Base-by-base conservation (phyloP, 2,888 invertebrate species). In the Pristionchus fissidentatus region DNA sequence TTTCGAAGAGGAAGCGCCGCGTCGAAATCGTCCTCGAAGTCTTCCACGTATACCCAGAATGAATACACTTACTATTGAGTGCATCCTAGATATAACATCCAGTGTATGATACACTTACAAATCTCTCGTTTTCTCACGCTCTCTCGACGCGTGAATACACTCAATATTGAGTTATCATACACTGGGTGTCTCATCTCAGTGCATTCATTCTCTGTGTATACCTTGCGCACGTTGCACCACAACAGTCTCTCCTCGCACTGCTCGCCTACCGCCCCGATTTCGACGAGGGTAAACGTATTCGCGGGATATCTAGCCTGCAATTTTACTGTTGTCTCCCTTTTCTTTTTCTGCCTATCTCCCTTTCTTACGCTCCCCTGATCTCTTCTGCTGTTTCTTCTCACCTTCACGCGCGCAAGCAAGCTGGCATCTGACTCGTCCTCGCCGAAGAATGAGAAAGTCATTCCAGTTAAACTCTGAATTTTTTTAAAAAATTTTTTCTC, bases 241-340 rank as follows among this genome's bases (percentile, higher is more conserved):
- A 84, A 66, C 60, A 77, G 60, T 49, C 83, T 83, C 75, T 60
- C 84, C 82, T 77, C 70, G 66, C 82, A 84, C 82, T 83, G 10
- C 78, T 84, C 83, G 26, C 84, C 83, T 49, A 77, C 60, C 77
- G 22, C 75, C 46, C 62, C 84, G 66, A 78, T 83, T 49, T 62
- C 41, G n/a, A 78, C 78, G 83, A 84, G 15, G 60, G 84, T 83
- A 66, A 84, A 84, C 55, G 84, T 84, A 77, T 83, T 84, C 84
- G 77, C 62, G 70, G 84, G 83, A 84, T 84, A 83, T 83, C 22
- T 15, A 60, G 81, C 26, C 84, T 84, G 80, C 66, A 83, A 83
- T 38, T 4, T 32, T n/a, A n/a, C n/a, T n/a, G n/a, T n/a, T 41
- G 4, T 43, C 70, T 41, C 4, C 26, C 43, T 73, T 13, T 19